Conservation (phyloP, 2,797 vertebrate species). For the Oreochromis grahami region DNA sequence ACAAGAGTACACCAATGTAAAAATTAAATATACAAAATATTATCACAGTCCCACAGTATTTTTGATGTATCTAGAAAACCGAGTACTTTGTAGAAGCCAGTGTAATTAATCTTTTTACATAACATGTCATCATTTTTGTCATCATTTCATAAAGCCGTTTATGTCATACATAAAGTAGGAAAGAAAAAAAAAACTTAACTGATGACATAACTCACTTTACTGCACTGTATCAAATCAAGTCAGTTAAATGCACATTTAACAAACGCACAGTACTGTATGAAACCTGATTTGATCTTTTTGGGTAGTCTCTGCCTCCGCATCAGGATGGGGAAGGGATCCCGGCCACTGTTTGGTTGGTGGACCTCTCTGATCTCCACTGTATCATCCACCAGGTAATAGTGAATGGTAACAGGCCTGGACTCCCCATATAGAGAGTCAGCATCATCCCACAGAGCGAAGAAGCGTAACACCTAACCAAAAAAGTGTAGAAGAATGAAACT, state of each 20-base stretch:
- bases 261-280: background rate
- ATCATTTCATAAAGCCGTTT: background rate
- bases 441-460: slow-evolving; percentile 86
- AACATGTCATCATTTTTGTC: background rate
- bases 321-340: slow-evolving; percentile 84
- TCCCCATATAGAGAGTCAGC: slow-evolving; percentile 70
- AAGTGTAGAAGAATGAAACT: background rate
- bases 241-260: background rate
- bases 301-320: slow-evolving; percentile 83
- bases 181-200: background rate
- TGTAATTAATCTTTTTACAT: background rate
- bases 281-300: slow-evolving; percentile 74
- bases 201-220: background rate
- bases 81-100: background rate
- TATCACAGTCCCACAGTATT: background rate
- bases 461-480: slow-evolving; percentile 85
- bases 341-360: slow-evolving; percentile 81
- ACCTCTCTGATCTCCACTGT: slow-evolving; percentile 88
- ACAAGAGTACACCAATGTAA: background rate
- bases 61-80: background rate
- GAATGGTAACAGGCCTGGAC: slow-evolving; percentile 76
- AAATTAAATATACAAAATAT: background rate
- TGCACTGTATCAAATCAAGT: background rate
- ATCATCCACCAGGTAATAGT: slow-evolving; percentile 89
- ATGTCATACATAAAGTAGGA: background rate